These are phyloP conservation scores for Sus cebifrons DNA, from an alignment of 2,797 vertebrate species.

Conservation along the genomic window DNA sequence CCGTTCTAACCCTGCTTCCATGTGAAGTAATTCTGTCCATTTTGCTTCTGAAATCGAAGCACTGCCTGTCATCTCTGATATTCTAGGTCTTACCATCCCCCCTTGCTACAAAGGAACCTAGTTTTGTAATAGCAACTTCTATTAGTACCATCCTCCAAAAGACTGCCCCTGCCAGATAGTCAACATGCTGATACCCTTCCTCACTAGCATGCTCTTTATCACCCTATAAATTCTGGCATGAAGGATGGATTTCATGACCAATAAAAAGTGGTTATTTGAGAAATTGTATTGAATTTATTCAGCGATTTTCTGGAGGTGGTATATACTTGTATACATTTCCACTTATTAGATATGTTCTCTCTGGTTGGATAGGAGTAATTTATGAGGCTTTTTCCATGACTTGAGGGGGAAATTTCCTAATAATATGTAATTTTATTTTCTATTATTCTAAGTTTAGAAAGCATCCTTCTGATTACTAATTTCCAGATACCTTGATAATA, in stretches of 20 bases:
- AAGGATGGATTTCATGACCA: constrained; percentile 17
- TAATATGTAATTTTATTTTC: constrained; percentile 81
- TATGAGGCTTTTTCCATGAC: constrained; percentile 74
- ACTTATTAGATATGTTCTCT: constrained; percentile 72
- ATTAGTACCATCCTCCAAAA: neutral
- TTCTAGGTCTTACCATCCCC: too few species aligned
- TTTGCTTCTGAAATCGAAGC: neutral
- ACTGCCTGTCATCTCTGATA: neutral
- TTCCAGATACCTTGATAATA: constrained; percentile 80
- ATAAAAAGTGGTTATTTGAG: constrained; percentile 31
- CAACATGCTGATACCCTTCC: neutral
- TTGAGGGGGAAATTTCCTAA: constrained; percentile 69
- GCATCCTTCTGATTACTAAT: constrained; percentile 75
- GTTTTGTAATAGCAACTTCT: neutral
- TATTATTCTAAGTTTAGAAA: constrained; percentile 80
- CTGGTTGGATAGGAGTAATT: constrained; percentile 72
- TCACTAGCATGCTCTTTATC: neutral
- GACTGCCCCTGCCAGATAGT: neutral
- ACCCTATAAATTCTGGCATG: neutral
- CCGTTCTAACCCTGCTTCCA: neutral
- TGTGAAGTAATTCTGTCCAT: neutral
- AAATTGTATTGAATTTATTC: constrained; percentile 42
- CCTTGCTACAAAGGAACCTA: neutral
- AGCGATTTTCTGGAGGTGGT: neutral
- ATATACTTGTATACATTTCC: constrained; percentile 52